Evolutionary conservation across 2,797 vertebrate species (phyloP).

Genomic region (Dendrocincla tyrannina): DNA sequence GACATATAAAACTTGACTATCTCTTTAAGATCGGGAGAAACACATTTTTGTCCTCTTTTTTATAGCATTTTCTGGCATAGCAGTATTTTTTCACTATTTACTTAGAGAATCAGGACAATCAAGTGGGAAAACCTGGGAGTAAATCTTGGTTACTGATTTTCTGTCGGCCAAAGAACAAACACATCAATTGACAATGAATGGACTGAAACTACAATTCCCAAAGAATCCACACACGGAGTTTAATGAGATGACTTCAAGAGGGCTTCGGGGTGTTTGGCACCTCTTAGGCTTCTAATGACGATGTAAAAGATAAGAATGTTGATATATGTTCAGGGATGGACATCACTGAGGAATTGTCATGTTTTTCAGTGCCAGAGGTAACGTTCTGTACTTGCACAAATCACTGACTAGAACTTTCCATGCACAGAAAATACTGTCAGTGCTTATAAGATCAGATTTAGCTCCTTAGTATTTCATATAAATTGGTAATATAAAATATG

Average conservation of each 20-base stretch:
- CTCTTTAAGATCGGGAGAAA: not conserved
- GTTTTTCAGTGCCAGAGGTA: not conserved
- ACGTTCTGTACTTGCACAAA: not conserved
- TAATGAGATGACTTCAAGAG: not conserved
- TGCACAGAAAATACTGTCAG: not conserved
- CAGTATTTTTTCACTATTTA: not conserved
- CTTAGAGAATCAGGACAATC: not conserved
- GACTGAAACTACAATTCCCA: not conserved
- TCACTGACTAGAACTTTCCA: not conserved
- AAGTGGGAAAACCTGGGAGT: not conserved
- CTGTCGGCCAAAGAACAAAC: not conserved
- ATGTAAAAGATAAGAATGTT: not conserved
- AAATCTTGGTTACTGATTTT: not conserved
- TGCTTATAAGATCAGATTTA: not conserved
- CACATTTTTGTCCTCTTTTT: not conserved
- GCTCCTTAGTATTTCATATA: not conserved
- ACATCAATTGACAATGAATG: not conserved
- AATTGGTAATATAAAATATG: conserved; percentile 39
- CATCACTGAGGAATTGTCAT: not conserved
- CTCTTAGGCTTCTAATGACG: not conserved
- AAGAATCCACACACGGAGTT: not conserved
- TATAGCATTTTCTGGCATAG: not conserved
- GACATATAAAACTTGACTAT: not conserved
- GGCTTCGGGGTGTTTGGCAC: not conserved
- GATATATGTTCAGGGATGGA: not conserved